Conservation (phyloP, 2,113 vertebrate genomes). For the Ifrita kowaldi region DNA sequence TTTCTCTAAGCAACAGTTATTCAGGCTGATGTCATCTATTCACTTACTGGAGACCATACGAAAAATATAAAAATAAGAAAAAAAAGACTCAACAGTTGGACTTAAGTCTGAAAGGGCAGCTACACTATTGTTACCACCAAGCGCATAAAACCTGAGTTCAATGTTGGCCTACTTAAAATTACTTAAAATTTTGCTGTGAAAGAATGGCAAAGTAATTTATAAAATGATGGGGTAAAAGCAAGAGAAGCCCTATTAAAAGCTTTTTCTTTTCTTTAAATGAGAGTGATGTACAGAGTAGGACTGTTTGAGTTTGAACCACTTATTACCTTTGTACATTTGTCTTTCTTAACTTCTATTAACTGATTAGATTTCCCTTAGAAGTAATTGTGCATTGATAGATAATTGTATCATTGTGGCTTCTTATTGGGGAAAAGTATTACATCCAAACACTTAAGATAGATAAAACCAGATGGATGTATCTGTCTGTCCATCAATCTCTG, state of each 20-base stretch:
- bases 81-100: slow-evolving; percentile 64
- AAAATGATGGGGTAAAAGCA: slow-evolving; percentile 71
- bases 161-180: slow-evolving; percentile 74
- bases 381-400: slow-evolving; percentile 54
- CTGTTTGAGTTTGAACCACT: slow-evolving; percentile 50
- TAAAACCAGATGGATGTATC: slow-evolving; percentile 15
- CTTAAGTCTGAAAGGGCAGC: slow-evolving; percentile 67
- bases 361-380: slow-evolving; percentile 55
- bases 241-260: slow-evolving; percentile 55
- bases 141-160: slow-evolving; percentile 66
- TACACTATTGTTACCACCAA: slow-evolving; percentile 73
- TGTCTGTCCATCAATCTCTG: slow-evolving; percentile 21
- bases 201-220: slow-evolving; percentile 75
- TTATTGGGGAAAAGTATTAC: slow-evolving; percentile 60
- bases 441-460: slow-evolving; percentile 40
- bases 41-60: slow-evolving; percentile 64
- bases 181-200: slow-evolving; percentile 72
- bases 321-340: slow-evolving; percentile 65
- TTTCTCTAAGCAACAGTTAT: slow-evolving; percentile 64
- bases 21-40: slow-evolving; percentile 67
- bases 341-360: slow-evolving; percentile 71
- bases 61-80: slow-evolving; percentile 40
- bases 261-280: slow-evolving; percentile 67
- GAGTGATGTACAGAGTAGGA: not conserved
- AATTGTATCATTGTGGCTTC: slow-evolving; percentile 52